Evolutionary conservation across 2,797 vertebrate species (phyloP).

Genomic region (Potorous gilbertii): DNA sequence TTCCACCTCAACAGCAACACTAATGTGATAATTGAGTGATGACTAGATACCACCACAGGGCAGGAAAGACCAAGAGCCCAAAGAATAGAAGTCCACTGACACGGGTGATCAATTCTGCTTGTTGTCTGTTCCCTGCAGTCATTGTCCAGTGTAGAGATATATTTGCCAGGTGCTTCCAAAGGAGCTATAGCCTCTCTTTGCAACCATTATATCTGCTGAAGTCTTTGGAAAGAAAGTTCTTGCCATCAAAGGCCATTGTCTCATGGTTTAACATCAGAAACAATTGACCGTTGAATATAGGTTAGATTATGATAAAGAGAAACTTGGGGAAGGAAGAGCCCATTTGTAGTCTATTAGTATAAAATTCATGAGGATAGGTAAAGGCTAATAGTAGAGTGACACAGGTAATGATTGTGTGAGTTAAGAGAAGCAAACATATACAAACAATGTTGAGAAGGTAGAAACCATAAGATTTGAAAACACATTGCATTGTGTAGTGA

Average conservation of each 20-base stretch:
- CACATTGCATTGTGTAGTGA: neutral
- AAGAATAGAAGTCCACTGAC: neutral
- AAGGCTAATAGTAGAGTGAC: neutral
- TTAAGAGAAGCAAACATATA: neutral
- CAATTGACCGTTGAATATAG: neutral
- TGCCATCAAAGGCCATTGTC: neutral
- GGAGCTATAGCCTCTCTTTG: too few species aligned
- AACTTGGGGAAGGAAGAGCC: neutral
- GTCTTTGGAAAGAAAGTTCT: neutral
- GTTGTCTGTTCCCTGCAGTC: too few species aligned
- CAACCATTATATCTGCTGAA: too few species aligned
- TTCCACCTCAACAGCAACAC: neutral
- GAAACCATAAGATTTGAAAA: neutral
- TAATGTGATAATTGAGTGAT: neutral
- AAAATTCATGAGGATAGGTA: neutral
- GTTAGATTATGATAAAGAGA: neutral
- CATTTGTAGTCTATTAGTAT: neutral
- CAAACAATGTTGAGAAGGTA: neutral
- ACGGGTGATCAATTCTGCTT: neutral
- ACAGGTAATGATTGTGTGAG: neutral
- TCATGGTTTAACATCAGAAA: neutral
- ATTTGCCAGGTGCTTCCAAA: too few species aligned
- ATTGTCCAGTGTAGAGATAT: too few species aligned
- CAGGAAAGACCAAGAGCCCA: neutral
- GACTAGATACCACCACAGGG: neutral